Conservation (phyloP, 2,113 vertebrate species). For the Nicator chloris region DNA sequence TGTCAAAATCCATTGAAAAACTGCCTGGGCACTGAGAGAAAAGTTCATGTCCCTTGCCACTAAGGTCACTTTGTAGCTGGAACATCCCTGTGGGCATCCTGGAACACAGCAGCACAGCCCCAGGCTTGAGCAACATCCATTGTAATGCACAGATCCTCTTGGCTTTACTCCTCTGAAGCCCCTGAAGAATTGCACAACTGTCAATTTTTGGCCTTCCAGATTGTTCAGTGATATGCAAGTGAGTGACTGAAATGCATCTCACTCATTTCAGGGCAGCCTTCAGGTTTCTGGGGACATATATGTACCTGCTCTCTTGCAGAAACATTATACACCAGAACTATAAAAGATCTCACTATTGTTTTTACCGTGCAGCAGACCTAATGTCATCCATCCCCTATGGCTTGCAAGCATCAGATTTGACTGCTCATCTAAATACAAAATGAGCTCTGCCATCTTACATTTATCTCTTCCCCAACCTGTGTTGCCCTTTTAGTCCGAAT, state of each 20-base stretch:
- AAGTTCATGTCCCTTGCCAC: background rate
- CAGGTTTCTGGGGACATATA: background rate
- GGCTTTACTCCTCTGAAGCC: background rate
- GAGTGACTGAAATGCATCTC: background rate
- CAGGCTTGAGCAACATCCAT: background rate
- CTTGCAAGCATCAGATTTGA: background rate
- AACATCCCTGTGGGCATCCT: background rate
- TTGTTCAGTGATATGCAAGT: background rate
- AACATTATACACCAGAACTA: background rate
- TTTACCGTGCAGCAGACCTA: background rate
- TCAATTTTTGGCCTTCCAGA: background rate
- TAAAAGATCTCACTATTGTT: background rate
- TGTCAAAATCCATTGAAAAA: conserved; percentile 16
- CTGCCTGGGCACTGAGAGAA: background rate
- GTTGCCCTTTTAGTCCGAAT: background rate
- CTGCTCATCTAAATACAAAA: background rate
- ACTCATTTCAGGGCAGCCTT: background rate
- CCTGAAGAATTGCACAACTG: background rate
- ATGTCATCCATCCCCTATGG: background rate
- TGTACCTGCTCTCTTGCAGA: background rate
- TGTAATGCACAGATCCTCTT: background rate
- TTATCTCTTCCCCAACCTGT: background rate
- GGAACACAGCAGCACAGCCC: background rate
- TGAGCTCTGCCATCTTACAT: background rate
- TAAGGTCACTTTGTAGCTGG: background rate